Evolutionary conservation across 1,140 invertebrate genomes (phyloP).

Genomic region (Hyles euphorbiae): DNA sequence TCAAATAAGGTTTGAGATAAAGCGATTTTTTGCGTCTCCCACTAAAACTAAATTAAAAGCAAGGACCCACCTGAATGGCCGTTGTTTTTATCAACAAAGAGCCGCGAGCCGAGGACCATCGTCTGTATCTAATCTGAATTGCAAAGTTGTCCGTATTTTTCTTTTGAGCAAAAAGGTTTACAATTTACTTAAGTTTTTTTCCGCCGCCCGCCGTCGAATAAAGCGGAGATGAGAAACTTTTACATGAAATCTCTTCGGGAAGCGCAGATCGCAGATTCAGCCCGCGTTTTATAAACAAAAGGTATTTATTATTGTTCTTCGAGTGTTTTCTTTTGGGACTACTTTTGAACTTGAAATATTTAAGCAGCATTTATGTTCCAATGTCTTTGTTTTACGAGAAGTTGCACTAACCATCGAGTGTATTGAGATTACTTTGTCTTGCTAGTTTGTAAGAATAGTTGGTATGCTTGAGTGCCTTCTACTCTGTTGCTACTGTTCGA

Average conservation of each 20-base stretch:
- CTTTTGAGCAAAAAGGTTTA: conserved; percentile 1
- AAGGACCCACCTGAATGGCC: background rate
- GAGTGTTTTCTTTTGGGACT: too few relatives aligned
- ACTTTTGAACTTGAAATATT: too few relatives aligned
- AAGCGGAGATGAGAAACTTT: background rate
- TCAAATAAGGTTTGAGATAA: conserved; percentile 2
- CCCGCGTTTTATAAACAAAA: too few relatives aligned
- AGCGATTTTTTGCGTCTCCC: background rate
- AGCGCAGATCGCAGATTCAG: too few relatives aligned
- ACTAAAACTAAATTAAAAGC: background rate
- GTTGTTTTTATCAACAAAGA: conserved; percentile 2
- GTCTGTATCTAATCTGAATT: background rate
- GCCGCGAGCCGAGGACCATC: background rate
- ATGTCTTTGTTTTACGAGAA: too few relatives aligned
- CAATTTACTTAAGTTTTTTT: conserved; percentile 1
- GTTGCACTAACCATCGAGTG: too few relatives aligned
- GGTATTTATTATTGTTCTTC: too few relatives aligned
- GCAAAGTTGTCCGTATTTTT: conserved; percentile 1
- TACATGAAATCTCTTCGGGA: background rate
- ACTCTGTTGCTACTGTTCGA: too few relatives aligned
- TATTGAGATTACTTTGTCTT: too few relatives aligned
- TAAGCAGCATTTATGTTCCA: too few relatives aligned
- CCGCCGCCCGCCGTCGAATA: background rate
- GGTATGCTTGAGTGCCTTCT: too few relatives aligned
- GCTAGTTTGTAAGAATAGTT: too few relatives aligned